Evolutionary conservation across 1,140 invertebrate genomes (phyloP).

Genomic region (Drosophila punjabiensis): DNA sequence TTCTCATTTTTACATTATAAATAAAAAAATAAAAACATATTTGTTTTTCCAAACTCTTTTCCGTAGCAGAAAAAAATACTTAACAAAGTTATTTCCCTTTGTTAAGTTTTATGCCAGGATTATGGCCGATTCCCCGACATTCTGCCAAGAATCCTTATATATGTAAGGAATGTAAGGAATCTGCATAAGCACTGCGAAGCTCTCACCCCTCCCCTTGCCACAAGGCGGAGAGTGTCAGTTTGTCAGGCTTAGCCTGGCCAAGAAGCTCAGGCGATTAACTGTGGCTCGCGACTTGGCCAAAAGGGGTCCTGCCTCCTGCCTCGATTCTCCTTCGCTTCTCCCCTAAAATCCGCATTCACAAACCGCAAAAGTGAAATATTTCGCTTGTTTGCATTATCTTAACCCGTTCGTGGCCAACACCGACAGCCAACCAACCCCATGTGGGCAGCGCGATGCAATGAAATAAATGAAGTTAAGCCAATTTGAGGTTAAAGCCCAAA

Average conservation of each 20-base stretch:
- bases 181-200: constrained; percentile 13
- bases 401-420: constrained; percentile 33
- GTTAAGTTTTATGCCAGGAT: constrained; percentile 11
- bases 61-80: too few relatives aligned
- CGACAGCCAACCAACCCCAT: neutral
- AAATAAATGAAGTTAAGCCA: constrained; percentile 82
- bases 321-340: neutral
- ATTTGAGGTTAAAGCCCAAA: constrained; percentile 78
- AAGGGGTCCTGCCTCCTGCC: constrained; percentile 13
- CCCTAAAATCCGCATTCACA: constrained; percentile 9
- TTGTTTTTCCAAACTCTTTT: neutral
- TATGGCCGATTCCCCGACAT: constrained; percentile 10
- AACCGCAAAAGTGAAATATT: constrained; percentile 57
- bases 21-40: neutral
- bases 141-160: constrained; percentile 37
- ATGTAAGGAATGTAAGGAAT: constrained; percentile 35
- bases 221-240: constrained; percentile 28
- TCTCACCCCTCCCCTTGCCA: neutral
- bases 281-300: constrained; percentile 42
- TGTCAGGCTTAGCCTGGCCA: constrained; percentile 46
- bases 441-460: constrained; percentile 51
- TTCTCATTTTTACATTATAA: too few relatives aligned
- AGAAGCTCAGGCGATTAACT: constrained; percentile 41
- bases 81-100: neutral
- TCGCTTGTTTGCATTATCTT: constrained; percentile 45